Evolutionary conservation across 37 sponge, comb jelly and placozoan genomes (phyloP).

Genomic region (Ephydatia muelleri): DNA sequence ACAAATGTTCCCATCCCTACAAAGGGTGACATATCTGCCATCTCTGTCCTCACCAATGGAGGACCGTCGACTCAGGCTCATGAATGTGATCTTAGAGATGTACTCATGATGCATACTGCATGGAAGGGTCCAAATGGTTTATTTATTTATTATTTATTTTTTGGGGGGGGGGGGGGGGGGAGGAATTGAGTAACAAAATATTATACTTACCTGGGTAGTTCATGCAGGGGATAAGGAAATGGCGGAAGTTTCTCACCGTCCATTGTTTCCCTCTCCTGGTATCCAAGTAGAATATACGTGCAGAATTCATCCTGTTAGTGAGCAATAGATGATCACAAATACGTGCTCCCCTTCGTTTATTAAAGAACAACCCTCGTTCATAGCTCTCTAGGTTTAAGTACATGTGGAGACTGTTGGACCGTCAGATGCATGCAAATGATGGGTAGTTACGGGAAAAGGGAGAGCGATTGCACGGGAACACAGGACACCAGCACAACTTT

Average conservation of each 20-base stretch:
- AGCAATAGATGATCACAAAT: too few species aligned
- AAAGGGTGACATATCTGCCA: slow-evolving; percentile 75
- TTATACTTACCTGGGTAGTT: slow-evolving; percentile 22
- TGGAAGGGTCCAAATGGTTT: too few species aligned
- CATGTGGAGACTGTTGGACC: too few species aligned
- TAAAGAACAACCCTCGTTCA: too few species aligned
- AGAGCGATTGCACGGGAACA: too few species aligned
- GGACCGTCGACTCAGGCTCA: slow-evolving; percentile 13
- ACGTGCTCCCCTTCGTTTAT: too few species aligned
- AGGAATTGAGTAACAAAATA: not conserved
- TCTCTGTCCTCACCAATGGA: slow-evolving; percentile 21
- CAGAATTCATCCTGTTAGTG: slow-evolving; percentile 88
- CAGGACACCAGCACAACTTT: too few species aligned
- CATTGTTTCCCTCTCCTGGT: slow-evolving; percentile 91
- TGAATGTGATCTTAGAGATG: slow-evolving; percentile 42
- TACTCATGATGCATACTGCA: slow-evolving; percentile 59
- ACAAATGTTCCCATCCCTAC: slow-evolving; percentile 75
- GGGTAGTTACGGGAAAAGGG: too few species aligned
- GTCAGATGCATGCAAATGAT: too few species aligned
- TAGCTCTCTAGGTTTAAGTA: too few species aligned
- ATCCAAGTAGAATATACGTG: slow-evolving; percentile 93
- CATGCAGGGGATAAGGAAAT: slow-evolving; percentile 74
- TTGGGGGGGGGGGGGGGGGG: too few species aligned
- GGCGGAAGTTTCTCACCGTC: slow-evolving; percentile 64
- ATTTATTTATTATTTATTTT: too few species aligned